Conservation (phyloP, 2,113 vertebrate genomes). For the Monopterus albus region DNA sequence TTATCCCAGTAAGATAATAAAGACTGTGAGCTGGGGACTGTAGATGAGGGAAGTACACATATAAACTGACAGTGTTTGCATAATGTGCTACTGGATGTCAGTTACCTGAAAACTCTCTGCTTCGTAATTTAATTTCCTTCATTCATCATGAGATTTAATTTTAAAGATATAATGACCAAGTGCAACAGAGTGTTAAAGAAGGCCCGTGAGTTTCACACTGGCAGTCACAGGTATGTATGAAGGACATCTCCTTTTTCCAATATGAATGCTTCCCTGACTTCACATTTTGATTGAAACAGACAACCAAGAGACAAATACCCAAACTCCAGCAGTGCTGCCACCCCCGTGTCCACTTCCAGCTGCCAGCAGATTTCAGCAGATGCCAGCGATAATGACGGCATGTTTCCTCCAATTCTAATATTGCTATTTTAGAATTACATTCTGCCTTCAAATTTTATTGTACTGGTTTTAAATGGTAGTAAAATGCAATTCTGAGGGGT, state of each 20-base stretch:
- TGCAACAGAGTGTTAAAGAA: not conserved
- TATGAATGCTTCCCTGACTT: constrained; percentile 21
- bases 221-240: constrained; percentile 27
- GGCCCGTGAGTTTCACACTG: not conserved
- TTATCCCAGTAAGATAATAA: constrained; percentile 14
- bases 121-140: not conserved
- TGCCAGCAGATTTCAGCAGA: constrained; percentile 65
- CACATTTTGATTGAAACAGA: constrained; percentile 56
- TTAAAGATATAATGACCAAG: constrained; percentile 1
- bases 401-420: constrained; percentile 45
- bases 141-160: constrained; percentile 4
- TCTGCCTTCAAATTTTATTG: constrained; percentile 4
- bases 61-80: not conserved
- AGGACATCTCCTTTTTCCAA: constrained; percentile 27
- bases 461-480: not conserved
- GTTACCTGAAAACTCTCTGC: not conserved
- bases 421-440: constrained; percentile 41
- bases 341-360: constrained; percentile 63
- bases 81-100: constrained; percentile 1
- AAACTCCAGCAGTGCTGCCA: constrained; percentile 56
- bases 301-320: constrained; percentile 61
- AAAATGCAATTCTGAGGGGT: not conserved
- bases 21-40: not conserved
- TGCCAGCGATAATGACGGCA: constrained; percentile 66
- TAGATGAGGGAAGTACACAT: not conserved